Evolutionary conservation across 2,888 invertebrate genomes (phyloP), one percentile per base, ranked within the genome.

Genomic region (Zaprionus bogoriensis): DNA sequence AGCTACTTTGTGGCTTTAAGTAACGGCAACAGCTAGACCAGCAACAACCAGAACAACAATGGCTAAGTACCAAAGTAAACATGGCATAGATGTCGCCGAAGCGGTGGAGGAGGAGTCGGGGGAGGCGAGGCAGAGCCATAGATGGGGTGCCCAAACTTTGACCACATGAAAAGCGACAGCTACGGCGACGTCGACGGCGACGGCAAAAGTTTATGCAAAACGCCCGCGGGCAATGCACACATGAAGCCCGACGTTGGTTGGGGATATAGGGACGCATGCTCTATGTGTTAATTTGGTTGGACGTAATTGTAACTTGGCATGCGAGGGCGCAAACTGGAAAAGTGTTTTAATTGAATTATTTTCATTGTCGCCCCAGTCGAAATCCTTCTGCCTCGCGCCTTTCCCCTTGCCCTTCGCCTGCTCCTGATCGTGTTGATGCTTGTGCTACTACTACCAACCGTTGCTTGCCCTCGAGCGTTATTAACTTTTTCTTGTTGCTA

Each of bases 261-360:
- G 12, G 42, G 2, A 25, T n/a, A n/a, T n/a, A n/a, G n/a, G 14
- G 12, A 27, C 12, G 14, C 51, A 27, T 30, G 51, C 44, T 74
- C 67, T 77, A 73, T 76, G 79, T 87, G 85, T 87, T 88, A 87
- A 84, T 85, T 85, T 77, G 75, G 87, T 84, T 81, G 74, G 76
- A 46, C 85, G 84, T 89, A 89, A 89, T 89, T 89, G 89, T 84
- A 77, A 86, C 82, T 87, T 89, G 85, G 78, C 89, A 88, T 89
- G 87, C 89, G 61, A 74, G 65, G 81, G 69, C 58, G 54, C 58
- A 54, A 81, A 81, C 67, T 87, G 87, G 74, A 83, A 89, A 89
- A 89, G 89, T 89, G 88, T 89, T 89, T 89, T 89, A 89, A 89
- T 89, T 89, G 89, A 89, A 89, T 89, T 89, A 89, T 89, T 88